These are phyloP conservation scores for Antheraea yamamai DNA, from an alignment of 2,888 invertebrate genomes.

Conservation along the genomic window DNA sequence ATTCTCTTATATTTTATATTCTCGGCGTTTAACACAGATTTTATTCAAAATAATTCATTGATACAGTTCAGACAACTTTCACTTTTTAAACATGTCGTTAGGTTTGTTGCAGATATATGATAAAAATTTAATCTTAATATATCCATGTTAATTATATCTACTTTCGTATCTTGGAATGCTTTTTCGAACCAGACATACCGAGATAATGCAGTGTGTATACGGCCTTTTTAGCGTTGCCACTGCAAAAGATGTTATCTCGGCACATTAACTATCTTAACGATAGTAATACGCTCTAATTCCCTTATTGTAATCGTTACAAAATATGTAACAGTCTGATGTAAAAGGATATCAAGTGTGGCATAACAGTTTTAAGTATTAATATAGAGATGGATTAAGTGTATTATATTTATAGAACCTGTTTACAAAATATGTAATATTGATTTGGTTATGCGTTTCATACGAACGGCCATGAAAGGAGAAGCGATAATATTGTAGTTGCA, in stretches of 20 bases:
- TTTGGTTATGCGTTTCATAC: slow-evolving; percentile 22
- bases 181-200: neutral
- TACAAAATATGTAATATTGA: slow-evolving; percentile 2
- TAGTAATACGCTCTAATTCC: slow-evolving; percentile 34
- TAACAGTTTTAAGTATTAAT: slow-evolving; percentile 10
- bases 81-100: slow-evolving; percentile 32
- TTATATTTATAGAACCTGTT: neutral
- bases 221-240: neutral
- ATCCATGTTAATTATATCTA: slow-evolving; percentile 22
- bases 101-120: slow-evolving; percentile 32
- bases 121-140: slow-evolving; percentile 31
- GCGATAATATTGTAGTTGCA: slow-evolving; percentile 52
- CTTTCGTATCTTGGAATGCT: slow-evolving; percentile 38
- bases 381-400: neutral
- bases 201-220: neutral
- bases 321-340: slow-evolving; percentile 17
- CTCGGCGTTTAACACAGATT: neutral
- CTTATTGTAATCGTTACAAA: slow-evolving; percentile 16
- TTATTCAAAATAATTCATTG: slow-evolving; percentile 22
- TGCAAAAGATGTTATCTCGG: neutral
- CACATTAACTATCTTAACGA: slow-evolving; percentile 20
- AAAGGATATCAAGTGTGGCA: neutral
- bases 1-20: neutral
- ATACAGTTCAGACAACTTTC: slow-evolving; percentile 33
- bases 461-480: slow-evolving; percentile 41